Conservation (phyloP, 2,888 invertebrate genomes). For the Tetanocera ferruginea region DNA sequence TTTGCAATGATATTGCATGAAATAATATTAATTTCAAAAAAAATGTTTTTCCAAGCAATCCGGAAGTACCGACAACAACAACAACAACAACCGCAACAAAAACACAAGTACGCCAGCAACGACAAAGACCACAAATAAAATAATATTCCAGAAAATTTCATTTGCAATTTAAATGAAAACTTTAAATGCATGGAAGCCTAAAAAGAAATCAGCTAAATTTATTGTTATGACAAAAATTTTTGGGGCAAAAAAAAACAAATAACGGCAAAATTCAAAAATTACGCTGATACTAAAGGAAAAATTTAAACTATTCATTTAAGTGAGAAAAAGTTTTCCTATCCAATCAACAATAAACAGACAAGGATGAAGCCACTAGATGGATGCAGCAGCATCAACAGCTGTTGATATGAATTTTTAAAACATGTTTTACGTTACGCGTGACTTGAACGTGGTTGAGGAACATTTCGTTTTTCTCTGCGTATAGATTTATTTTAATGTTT, state of each 20-base stretch:
- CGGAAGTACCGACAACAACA: background rate
- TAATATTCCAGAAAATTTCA: background rate
- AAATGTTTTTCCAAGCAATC: background rate
- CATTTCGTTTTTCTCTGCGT: constrained; percentile 28
- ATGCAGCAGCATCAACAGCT: background rate
- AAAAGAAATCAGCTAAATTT: background rate
- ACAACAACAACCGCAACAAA: background rate
- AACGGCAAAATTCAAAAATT: background rate
- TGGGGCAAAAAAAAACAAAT: background rate
- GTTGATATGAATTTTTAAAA: constrained; percentile 23
- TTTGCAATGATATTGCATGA: background rate
- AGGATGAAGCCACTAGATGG: background rate
- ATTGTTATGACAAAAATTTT: background rate
- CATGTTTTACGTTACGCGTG: constrained; percentile 61
- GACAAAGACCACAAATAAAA: background rate
- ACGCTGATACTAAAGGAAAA: background rate
- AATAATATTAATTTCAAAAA: background rate
- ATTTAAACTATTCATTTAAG: background rate
- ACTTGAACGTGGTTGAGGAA: constrained; percentile 62
- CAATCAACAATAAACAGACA: background rate
- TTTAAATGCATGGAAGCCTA: background rate
- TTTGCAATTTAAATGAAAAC: background rate
- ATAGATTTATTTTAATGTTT: background rate
- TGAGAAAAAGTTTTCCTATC: background rate
- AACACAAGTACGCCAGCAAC: background rate